These are phyloP conservation scores for Leptoteleia sp. DNA, from an alignment of 1,140 invertebrate genomes.

Conservation along the genomic window DNA sequence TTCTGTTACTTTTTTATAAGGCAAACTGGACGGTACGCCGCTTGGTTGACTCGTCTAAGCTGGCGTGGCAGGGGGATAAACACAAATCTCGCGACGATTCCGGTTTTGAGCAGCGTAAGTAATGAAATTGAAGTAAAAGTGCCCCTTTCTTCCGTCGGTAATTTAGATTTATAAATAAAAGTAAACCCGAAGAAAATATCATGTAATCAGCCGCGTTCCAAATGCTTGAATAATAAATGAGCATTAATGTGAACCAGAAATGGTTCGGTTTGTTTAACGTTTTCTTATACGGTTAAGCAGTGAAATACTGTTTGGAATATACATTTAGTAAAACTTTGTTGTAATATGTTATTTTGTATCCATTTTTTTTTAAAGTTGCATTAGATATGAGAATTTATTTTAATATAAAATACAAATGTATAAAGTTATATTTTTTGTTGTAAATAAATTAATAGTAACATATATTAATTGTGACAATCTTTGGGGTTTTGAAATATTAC, in stretches of 20 bases:
- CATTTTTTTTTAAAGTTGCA: too few species aligned
- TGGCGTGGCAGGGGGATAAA: slow-evolving; percentile 28
- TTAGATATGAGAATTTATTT: too few species aligned
- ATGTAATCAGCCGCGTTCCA: slow-evolving; percentile 17
- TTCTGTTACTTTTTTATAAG: slow-evolving; percentile 8
- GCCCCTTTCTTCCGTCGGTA: slow-evolving; percentile 18
- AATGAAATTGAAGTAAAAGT: slow-evolving; percentile 45
- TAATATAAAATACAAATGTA: too few species aligned
- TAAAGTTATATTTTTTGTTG: too few species aligned
- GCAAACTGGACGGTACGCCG: slow-evolving; percentile 15
- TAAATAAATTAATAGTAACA: too few species aligned
- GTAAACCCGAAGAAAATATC: slow-evolving; percentile 19
- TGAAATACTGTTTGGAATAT: too few species aligned
- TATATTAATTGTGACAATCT: too few species aligned
- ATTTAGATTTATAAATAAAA: slow-evolving; percentile 31
- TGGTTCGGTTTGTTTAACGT: slow-evolving; percentile 3
- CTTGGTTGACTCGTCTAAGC: slow-evolving; percentile 42
- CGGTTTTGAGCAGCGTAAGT: slow-evolving; percentile 12
- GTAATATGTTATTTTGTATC: too few species aligned
- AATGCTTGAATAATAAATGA: slow-evolving; percentile 18
- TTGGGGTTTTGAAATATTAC: too few species aligned
- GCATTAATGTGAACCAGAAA: slow-evolving; percentile 2
- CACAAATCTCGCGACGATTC: slow-evolving; percentile 6
- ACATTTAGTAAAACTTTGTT: too few species aligned
- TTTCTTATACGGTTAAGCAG: too few species aligned